phyloP scores from a whole-genome alignment of 2,113 vertebrate genomes.

The Orientallactaga bullata region DNA sequence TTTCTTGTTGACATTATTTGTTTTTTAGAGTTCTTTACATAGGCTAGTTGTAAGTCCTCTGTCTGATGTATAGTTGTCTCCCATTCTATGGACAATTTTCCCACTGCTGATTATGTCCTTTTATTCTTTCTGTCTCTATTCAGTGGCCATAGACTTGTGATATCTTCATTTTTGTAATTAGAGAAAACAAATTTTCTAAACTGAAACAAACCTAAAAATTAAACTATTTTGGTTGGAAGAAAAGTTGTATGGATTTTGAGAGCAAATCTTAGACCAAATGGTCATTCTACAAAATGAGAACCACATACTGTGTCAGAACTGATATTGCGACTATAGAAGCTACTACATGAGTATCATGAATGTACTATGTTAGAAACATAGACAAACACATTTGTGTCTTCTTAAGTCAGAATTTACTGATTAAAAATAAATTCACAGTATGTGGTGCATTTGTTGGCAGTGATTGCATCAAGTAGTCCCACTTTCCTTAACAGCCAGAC shows the following conservation, averaged over 20 bases:
- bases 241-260: not conserved
- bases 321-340: not conserved
- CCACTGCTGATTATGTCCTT: not conserved
- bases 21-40: not conserved
- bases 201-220: slow-evolving; percentile 3
- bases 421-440: no score
- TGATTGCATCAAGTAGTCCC: not conserved
- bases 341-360: not conserved
- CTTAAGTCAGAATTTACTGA: no score
- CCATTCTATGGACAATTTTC: not conserved
- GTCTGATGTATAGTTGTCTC: not conserved
- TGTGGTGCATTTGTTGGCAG: no score
- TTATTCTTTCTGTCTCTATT: not conserved
- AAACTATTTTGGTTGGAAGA: not conserved
- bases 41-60: not conserved
- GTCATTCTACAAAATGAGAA: not conserved
- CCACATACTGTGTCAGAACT: not conserved
- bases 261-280: not conserved
- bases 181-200: slow-evolving; percentile 20
- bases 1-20: not conserved
- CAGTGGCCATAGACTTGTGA: not conserved
- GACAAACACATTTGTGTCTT: no score
- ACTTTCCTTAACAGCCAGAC: no score
- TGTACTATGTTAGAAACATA: no score
- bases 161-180: not conserved